Base-by-base conservation (phyloP, 2,888 invertebrate species). In the Lasius fuliginosus region DNA sequence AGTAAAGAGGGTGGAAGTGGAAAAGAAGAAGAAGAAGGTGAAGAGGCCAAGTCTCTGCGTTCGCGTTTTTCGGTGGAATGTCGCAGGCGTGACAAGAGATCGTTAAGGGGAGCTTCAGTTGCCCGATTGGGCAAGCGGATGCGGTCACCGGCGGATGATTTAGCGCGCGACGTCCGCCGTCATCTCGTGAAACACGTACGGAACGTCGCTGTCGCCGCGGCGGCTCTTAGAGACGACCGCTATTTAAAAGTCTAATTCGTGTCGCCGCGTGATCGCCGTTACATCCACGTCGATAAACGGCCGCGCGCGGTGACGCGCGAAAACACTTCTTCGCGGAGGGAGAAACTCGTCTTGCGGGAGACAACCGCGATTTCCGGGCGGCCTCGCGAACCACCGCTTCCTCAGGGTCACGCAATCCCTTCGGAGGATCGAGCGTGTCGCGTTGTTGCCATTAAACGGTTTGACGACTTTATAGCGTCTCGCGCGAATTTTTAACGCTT, bases 91-190 rank as follows among this genome's bases (percentile, higher is more conserved):
- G 92, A 92, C 92, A 90, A 90, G 89, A 88, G 91, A 87, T 91
- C 91, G 91, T 92, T 92, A 91, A 91, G 87, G 85, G 87, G 85
- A 88, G 83, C 82, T 88, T 84, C 89, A 82, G 87, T 85, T 23
- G 77, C 58, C 87, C 90, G 92, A 92, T 93, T 92, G 92, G 91
- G 90, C 92, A 92, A 93, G 92, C 93, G 94, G 94, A 94, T 94
- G 92, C 92, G 93, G 92, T 92, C 92, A 90, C 90, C 92, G 69
- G 91, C 90, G 88, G 88, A 91, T 93, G 92, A 94, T 93, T 93
- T 92, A 93, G 85, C 91, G 91, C 91, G 91, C 89, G 91, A 91
- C 90, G 88, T 89, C 79, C 85, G 77, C 87, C 90, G 89, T 89
- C 91, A 88, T 90, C 90, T 88, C 88, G 89, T 93, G 92, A 93